Evolutionary conservation across 2,888 invertebrate genomes (phyloP).

Genomic region (Nasonia oneida): DNA sequence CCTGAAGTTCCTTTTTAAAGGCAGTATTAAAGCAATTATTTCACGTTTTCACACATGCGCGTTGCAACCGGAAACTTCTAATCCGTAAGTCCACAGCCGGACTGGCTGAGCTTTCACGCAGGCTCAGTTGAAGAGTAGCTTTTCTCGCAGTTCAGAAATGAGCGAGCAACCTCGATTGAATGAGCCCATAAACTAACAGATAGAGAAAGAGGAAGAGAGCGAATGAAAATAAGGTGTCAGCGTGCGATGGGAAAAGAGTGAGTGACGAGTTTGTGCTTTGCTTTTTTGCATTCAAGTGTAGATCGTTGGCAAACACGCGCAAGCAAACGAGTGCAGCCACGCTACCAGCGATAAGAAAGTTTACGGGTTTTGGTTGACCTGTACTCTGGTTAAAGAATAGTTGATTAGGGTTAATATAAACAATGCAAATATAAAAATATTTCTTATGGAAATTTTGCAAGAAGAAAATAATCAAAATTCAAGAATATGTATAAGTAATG

Average conservation of each 20-base stretch:
- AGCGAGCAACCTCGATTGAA: constrained; percentile 22
- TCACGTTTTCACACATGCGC: neutral
- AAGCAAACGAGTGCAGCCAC: neutral
- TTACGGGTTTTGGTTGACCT: neutral
- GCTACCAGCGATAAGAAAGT: neutral
- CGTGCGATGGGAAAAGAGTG: neutral
- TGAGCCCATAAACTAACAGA: constrained; percentile 38
- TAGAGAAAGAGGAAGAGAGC: constrained; percentile 9
- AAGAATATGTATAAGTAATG: too few species aligned
- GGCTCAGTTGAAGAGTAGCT: neutral
- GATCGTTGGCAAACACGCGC: neutral
- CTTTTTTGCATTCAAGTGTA: too few species aligned
- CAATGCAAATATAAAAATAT: too few species aligned
- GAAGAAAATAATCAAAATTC: too few species aligned
- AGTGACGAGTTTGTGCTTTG: neutral
- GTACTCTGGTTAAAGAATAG: neutral
- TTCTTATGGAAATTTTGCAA: too few species aligned
- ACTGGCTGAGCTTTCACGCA: neutral
- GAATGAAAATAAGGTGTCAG: constrained; percentile 27
- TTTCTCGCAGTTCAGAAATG: neutral
- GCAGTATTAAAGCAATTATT: too few species aligned
- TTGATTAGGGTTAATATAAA: neutral
- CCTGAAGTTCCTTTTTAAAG: neutral
- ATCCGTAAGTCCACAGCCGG: neutral
- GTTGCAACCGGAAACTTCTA: neutral